phyloP scores from a whole-genome alignment of 2,797 vertebrate species.

The Chiloscyllium punctatum region DNA sequence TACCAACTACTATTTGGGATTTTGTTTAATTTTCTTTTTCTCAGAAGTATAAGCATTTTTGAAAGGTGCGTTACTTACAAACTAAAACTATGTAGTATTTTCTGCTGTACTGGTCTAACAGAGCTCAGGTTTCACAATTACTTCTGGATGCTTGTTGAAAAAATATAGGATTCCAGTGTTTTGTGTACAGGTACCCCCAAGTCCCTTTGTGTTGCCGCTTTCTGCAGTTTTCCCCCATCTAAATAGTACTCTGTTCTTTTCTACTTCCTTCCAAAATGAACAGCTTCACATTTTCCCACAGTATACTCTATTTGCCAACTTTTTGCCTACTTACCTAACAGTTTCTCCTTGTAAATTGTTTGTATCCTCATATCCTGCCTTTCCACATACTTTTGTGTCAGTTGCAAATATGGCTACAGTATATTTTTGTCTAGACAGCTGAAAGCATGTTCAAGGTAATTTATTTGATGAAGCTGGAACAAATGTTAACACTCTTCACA shows the following conservation, averaged over 20 bases:
- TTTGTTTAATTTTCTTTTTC: neutral
- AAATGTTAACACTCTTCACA: neutral
- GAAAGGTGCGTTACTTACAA: neutral
- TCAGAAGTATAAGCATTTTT: neutral
- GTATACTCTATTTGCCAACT: no score
- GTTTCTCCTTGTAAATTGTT: no score
- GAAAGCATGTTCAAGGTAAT: neutral
- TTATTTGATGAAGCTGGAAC: neutral
- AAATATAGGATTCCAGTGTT: neutral
- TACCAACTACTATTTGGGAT: neutral
- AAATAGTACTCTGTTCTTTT: no score
- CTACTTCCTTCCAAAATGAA: no score
- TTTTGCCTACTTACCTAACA: no score
- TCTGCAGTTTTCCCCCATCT: no score
- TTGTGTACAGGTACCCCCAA: no score
- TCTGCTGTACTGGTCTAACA: neutral
- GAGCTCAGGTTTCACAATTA: neutral
- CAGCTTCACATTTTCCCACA: no score
- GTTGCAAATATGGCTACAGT: no score
- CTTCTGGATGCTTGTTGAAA: neutral
- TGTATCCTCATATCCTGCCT: no score
- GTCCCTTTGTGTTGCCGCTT: no score
- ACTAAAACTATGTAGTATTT: neutral
- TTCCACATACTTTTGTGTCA: no score
- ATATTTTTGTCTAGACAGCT: neutral